phyloP scores from a whole-genome alignment of 2,797 vertebrate species.

The Coluber constrictor region DNA sequence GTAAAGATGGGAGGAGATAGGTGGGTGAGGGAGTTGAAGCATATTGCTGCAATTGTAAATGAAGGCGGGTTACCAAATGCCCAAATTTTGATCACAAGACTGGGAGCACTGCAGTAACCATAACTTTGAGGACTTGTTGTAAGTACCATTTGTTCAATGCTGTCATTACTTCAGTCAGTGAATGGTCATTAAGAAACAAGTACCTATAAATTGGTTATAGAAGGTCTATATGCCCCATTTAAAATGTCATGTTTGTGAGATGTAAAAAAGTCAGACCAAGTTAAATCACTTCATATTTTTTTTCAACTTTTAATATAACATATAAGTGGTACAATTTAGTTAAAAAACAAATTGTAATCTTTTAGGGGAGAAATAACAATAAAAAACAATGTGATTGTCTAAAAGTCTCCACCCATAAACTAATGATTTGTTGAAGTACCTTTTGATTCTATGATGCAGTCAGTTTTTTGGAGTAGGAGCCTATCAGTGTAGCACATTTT shows the following conservation, averaged over 20 bases:
- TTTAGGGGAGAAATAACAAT: not conserved
- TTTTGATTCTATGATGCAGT: no score
- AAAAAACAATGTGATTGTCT: not conserved
- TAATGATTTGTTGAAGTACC: not conserved
- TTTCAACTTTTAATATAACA: not conserved
- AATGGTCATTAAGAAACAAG: not conserved
- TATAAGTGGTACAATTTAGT: not conserved
- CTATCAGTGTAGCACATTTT: no score
- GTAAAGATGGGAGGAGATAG: not conserved
- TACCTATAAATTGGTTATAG: not conserved
- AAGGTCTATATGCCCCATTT: not conserved
- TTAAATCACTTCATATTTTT: not conserved
- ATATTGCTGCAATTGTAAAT: not conserved
- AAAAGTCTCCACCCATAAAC: not conserved
- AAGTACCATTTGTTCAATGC: not conserved
- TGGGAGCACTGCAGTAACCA: not conserved
- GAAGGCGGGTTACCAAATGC: not conserved
- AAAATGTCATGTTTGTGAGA: not conserved
- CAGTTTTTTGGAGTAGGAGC: no score
- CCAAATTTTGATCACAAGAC: not conserved
- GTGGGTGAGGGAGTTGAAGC: not conserved
- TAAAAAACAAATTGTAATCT: not conserved
- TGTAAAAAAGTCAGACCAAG: not conserved
- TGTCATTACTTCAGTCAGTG: not conserved
- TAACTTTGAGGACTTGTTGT: not conserved